Percentiles rank a stretch among this genome's conserved stretches.
phyloP scores from a whole-genome alignment of 2,113 vertebrate genomes.

The Phalacrocorax pelagicus region DNA sequence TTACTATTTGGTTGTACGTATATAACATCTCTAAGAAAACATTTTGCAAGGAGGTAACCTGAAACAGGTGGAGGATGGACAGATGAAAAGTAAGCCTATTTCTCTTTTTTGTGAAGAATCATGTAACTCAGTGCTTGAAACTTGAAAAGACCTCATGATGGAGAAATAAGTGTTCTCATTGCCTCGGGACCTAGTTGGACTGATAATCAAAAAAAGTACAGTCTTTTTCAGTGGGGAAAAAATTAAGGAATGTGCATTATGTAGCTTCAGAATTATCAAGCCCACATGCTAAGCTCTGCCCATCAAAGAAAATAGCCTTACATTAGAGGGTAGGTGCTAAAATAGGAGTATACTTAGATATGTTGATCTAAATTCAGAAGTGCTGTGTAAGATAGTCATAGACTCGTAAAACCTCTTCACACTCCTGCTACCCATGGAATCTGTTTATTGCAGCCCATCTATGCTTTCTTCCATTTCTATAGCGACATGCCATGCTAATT shows the following conservation, averaged over 20 bases:
- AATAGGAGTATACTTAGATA: not conserved
- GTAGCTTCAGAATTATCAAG: not conserved
- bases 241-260: rapidly evolving
- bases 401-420: not conserved
- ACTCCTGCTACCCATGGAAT: not conserved
- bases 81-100: not conserved
- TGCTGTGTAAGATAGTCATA: slow-evolving; percentile 2
- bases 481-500: not conserved
- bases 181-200: not conserved
- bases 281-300: not conserved
- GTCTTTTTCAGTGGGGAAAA: not conserved
- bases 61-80: not conserved
- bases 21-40: not conserved
- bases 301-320: not conserved
- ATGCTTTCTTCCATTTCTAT: not conserved
- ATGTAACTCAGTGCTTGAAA: not conserved
- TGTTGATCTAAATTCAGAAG: slow-evolving; percentile 32
- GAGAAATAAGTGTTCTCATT: not conserved
- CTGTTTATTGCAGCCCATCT: not conserved
- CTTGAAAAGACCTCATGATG: not conserved
- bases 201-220: not conserved
- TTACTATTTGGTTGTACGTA: not conserved
- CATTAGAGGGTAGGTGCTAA: not conserved
- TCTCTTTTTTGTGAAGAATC: not conserved
- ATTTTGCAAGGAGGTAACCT: not conserved